Percentiles rank a stretch among this genome's conserved stretches.
These are phyloP conservation scores for Stenodema calcarata DNA, from an alignment of 2,888 invertebrate genomes.

Conservation along the genomic window DNA sequence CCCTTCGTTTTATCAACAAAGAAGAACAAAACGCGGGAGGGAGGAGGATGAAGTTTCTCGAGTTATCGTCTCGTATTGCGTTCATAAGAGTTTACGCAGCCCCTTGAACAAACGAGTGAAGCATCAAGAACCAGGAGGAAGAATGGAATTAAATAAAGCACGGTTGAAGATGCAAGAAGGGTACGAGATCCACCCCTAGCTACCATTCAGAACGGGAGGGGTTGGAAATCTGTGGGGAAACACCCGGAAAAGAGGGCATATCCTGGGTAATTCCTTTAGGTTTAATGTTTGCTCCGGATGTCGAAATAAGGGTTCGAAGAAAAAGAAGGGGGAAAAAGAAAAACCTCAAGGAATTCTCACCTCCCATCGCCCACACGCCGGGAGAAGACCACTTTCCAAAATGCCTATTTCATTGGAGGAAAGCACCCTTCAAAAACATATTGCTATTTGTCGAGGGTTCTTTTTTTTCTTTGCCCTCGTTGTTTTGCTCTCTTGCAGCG, in stretches of 20 bases:
- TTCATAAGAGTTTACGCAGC: conserved; percentile 18
- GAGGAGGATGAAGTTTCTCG: neutral
- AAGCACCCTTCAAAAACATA: neutral
- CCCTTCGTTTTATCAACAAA: neutral
- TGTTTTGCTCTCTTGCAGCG: no score
- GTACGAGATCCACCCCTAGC: neutral
- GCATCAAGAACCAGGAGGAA: neutral
- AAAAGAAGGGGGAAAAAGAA: neutral
- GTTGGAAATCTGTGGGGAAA: neutral
- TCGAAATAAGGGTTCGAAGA: neutral
- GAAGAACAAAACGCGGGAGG: neutral
- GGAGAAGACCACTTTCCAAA: neutral
- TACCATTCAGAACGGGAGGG: neutral
- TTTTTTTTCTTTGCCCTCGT: neutral
- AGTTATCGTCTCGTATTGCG: conserved; percentile 10
- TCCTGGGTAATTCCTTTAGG: neutral
- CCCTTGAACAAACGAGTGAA: conserved; percentile 9
- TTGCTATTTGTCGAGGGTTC: neutral
- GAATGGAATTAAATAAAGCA: conserved; percentile 13
- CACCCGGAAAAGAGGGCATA: neutral
- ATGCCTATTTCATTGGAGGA: neutral
- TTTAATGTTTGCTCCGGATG: conserved; percentile 2
- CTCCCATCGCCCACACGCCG: neutral
- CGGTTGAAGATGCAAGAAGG: conserved; percentile 5
- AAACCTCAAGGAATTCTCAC: neutral